Evolutionary conservation across 2,113 vertebrate genomes (phyloP).

Genomic region (Brienomyrus longianalis): DNA sequence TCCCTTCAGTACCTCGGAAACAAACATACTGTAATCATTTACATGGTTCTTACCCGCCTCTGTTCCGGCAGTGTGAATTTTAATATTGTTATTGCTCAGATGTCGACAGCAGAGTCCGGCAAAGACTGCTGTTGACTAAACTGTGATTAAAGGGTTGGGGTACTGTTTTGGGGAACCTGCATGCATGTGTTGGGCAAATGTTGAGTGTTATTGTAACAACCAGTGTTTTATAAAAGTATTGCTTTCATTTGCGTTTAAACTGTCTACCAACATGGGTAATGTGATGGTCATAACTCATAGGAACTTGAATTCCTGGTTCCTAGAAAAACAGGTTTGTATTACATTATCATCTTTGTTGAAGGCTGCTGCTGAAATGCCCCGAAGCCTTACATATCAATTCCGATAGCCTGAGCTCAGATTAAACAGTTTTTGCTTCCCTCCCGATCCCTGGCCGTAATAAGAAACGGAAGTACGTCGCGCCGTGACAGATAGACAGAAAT

Average conservation of each 20-base stretch:
- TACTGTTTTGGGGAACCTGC: background rate
- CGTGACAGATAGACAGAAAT: constrained; percentile 30
- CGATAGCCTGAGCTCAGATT: constrained; percentile 26
- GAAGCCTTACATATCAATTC: constrained; percentile 64
- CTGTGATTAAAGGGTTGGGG: background rate
- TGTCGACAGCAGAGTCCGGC: background rate
- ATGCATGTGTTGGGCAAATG: constrained; percentile 16
- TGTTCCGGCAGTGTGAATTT: background rate
- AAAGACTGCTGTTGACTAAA: background rate
- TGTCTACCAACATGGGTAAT: background rate
- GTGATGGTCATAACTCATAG: background rate
- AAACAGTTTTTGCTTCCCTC: constrained; percentile 27
- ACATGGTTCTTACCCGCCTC: background rate
- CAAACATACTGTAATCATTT: constrained; percentile 13
- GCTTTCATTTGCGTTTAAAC: constrained; percentile 6
- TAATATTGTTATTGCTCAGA: background rate
- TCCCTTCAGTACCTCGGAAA: constrained; percentile 23
- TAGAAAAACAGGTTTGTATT: constrained; percentile 13
- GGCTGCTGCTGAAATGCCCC: constrained; percentile 67
- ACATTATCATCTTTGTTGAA: constrained; percentile 52
- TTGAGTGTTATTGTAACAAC: constrained; percentile 36
- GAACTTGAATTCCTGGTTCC: constrained; percentile 5
- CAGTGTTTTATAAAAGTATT: background rate
- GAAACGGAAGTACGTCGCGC: constrained; percentile 16
- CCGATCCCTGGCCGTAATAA: constrained; percentile 22